phyloP scores from a whole-genome alignment of 1,140 invertebrate genomes.

The Galleria mellonella region DNA sequence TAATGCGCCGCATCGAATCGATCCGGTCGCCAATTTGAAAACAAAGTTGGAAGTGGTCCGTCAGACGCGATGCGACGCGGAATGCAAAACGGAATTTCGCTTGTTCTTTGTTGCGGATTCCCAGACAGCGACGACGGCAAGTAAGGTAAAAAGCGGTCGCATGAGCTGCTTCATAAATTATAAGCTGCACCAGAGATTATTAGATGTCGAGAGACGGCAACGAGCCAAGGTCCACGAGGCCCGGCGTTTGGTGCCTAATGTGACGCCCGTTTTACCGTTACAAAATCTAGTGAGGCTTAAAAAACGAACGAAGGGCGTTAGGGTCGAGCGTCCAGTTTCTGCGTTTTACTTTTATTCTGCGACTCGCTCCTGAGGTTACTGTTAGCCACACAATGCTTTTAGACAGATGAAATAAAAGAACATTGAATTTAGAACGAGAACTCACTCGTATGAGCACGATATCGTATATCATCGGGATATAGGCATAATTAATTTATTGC shows the following conservation, averaged over 20 bases:
- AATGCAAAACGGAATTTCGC: constrained; percentile 66
- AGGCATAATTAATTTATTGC: constrained; percentile 18
- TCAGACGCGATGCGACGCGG: constrained; percentile 52
- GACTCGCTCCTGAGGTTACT: constrained; percentile 22
- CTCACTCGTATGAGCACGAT: not conserved
- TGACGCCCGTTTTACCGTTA: constrained; percentile 58
- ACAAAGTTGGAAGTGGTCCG: constrained; percentile 43
- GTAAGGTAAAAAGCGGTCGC: constrained; percentile 62
- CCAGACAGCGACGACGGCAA: constrained; percentile 59
- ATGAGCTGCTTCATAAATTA: constrained; percentile 63
- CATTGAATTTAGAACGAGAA: constrained; percentile 18
- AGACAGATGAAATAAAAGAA: constrained; percentile 17
- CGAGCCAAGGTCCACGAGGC: constrained; percentile 9
- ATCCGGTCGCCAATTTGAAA: constrained; percentile 48
- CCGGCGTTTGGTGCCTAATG: constrained; percentile 16
- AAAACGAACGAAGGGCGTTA: constrained; percentile 47
- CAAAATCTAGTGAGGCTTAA: constrained; percentile 30
- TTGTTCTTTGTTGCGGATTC: constrained; percentile 65
- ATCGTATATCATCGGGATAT: not conserved
- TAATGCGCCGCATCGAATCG: constrained; percentile 20
- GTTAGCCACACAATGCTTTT: constrained; percentile 19
- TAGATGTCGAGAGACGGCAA: constrained; percentile 51
- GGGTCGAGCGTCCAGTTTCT: constrained; percentile 47
- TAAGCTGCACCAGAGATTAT: constrained; percentile 43
- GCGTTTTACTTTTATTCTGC: constrained; percentile 34